Evolutionary conservation across 1,140 invertebrate genomes (phyloP).

Genomic region (Lasioglossum albipes): DNA sequence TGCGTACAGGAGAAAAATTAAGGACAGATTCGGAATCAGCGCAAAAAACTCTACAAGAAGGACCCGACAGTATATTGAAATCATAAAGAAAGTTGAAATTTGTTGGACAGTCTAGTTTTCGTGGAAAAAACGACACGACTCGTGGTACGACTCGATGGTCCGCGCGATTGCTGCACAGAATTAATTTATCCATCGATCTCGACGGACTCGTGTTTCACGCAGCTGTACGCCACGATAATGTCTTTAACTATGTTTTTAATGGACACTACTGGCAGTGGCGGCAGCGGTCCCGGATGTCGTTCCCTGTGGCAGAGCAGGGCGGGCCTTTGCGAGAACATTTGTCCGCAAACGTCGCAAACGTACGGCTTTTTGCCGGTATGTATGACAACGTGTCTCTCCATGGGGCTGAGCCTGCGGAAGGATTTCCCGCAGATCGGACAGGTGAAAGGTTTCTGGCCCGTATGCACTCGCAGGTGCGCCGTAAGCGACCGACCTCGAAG

Average conservation of each 20-base stretch:
- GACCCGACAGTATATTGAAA: too few relatives aligned
- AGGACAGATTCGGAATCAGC: too few relatives aligned
- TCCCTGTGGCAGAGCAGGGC: conserved; percentile 86
- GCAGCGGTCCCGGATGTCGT: conserved; percentile 76
- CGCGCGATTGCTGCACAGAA: too few relatives aligned
- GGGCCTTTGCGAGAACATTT: conserved; percentile 88
- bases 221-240: conserved; percentile 54
- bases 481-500: conserved; percentile 82
- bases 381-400: conserved; percentile 75
- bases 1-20: too few relatives aligned
- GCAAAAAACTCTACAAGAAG: too few relatives aligned
- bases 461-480: conserved; percentile 81
- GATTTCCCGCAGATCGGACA: conserved; percentile 61
- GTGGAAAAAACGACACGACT: too few relatives aligned
- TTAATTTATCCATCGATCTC: too few relatives aligned
- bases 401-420: conserved; percentile 50
- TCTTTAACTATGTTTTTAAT: conserved; percentile 77
- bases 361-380: conserved; percentile 78
- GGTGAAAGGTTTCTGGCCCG: conserved; percentile 73
- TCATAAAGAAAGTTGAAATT: too few relatives aligned
- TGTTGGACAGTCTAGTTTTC: too few relatives aligned
- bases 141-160: too few relatives aligned
- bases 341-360: conserved; percentile 77
- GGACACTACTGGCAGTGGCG: conserved; percentile 77
- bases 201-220: too few relatives aligned